These are phyloP conservation scores for Pithys albifrons DNA, from an alignment of 2,113 vertebrate species.

Conservation along the genomic window DNA sequence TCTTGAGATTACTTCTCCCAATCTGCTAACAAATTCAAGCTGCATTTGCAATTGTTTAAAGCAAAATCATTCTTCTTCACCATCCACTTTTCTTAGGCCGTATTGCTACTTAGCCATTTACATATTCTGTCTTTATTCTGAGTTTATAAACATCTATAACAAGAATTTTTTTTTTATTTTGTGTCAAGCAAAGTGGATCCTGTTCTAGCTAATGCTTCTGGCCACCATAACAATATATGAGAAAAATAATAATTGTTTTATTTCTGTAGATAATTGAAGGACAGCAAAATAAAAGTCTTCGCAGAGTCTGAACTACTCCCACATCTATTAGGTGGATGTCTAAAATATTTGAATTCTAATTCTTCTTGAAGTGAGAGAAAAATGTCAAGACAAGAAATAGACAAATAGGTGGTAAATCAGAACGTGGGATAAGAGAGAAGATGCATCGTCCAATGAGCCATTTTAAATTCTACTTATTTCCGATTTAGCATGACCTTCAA, in stretches of 20 bases:
- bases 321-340: not conserved
- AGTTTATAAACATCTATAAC: not conserved
- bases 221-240: not conserved
- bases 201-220: not conserved
- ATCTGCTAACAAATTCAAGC: not conserved
- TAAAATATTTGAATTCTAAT: not conserved
- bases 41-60: not conserved
- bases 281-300: not conserved
- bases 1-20: not conserved
- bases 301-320: not conserved
- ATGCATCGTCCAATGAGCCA: constrained; percentile 7
- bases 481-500: constrained; percentile 12
- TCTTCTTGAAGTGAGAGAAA: not conserved
- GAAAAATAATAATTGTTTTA: not conserved
- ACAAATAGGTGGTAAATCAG: not conserved
- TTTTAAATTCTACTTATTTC: constrained; percentile 39
- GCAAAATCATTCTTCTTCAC: not conserved
- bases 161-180: not conserved
- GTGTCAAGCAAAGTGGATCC: not conserved
- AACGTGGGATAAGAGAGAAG: not conserved
- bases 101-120: not conserved
- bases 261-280: not conserved
- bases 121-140: not conserved
- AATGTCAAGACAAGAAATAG: not conserved
- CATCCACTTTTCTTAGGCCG: not conserved